Percentiles rank a stretch among this genome's conserved stretches.
Conservation (phyloP, 1,140 invertebrate species). For the Aphelenchoides fujianensis region DNA sequence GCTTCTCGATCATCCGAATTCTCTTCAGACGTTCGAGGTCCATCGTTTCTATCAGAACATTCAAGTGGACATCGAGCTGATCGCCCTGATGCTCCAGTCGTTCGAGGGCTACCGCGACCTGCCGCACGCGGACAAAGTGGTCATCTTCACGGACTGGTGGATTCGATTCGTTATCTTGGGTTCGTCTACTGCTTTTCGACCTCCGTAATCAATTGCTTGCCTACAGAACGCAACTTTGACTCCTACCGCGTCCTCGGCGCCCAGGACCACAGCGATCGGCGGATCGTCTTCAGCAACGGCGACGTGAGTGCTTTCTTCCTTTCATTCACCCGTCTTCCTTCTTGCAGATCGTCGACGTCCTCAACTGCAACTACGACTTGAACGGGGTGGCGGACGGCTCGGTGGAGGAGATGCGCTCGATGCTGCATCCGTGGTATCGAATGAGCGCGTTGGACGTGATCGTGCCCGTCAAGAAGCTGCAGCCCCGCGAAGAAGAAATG, state of each 20-base stretch:
- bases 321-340: background rate
- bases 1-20: background rate
- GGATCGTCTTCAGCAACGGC: slow-evolving; percentile 15
- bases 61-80: slow-evolving; percentile 10
- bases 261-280: background rate
- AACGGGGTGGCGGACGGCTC: background rate
- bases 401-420: background rate
- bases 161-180: slow-evolving; percentile 18
- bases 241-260: slow-evolving; percentile 16
- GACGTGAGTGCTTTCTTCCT: slow-evolving; percentile 3
- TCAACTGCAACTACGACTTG: slow-evolving; percentile 17
- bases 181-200: too few relatives aligned
- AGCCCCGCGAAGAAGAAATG: slow-evolving; percentile 12
- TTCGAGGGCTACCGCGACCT: slow-evolving; percentile 18
- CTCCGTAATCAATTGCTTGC: too few relatives aligned
- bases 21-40: slow-evolving; percentile 18
- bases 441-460: slow-evolving; percentile 11
- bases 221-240: slow-evolving; percentile 21
- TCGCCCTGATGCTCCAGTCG: slow-evolving; percentile 4
- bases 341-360: slow-evolving; percentile 14
- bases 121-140: slow-evolving; percentile 21
- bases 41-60: slow-evolving; percentile 16
- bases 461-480: slow-evolving; percentile 14
- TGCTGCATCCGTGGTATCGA: slow-evolving; percentile 15
- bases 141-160: slow-evolving; percentile 7